Evolutionary conservation across 2,797 vertebrate species (phyloP).

Genomic region (Rhinatrema bivittatum): DNA sequence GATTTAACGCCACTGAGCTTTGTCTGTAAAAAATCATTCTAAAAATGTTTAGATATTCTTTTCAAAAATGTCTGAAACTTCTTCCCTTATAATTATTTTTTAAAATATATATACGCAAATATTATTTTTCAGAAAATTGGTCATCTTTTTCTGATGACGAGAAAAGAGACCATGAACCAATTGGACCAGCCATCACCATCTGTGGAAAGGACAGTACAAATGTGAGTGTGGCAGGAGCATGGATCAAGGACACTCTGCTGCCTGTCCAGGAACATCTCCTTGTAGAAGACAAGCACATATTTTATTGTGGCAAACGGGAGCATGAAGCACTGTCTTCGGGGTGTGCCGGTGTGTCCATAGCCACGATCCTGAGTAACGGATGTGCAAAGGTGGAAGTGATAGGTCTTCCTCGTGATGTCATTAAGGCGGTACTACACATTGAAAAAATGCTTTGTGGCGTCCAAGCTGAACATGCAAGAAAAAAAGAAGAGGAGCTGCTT

Average conservation of each 20-base stretch:
- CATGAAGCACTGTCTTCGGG: slow-evolving; percentile 30
- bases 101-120: too few species aligned
- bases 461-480: slow-evolving; percentile 44
- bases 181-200: slow-evolving; percentile 21
- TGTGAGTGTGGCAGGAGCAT: slow-evolving; percentile 51
- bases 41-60: background rate
- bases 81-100: background rate
- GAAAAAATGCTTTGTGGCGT: slow-evolving; percentile 62
- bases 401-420: slow-evolving; percentile 26
- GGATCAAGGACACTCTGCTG: slow-evolving; percentile 46
- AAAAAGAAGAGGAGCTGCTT: slow-evolving; percentile 34
- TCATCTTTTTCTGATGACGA: slow-evolving; percentile 17
- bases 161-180: background rate
- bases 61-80: background rate
- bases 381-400: slow-evolving; percentile 41
- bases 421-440: slow-evolving; percentile 36
- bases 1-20: background rate
- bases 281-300: slow-evolving; percentile 69
- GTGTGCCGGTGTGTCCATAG: slow-evolving; percentile 12
- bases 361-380: slow-evolving; percentile 43
- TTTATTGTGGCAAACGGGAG: slow-evolving; percentile 53
- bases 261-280: background rate
- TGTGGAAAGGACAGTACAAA: background rate
- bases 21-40: background rate
- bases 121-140: slow-evolving; percentile 9